Evolutionary conservation across 1,140 invertebrate species (phyloP), one percentile per base, ranked within the genome.

Genomic region (Lethrus apterus): DNA sequence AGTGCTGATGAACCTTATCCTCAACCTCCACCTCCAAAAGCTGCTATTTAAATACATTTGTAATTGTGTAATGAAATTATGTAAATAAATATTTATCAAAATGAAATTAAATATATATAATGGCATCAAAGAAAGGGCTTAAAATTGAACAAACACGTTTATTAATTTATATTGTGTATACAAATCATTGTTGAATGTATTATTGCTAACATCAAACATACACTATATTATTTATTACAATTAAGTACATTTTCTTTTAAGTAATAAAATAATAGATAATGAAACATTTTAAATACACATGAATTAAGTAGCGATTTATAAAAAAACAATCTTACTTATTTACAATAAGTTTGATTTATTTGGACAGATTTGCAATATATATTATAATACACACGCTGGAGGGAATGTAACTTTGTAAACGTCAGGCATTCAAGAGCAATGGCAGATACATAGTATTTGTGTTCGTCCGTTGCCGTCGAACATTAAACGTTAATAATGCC

Each of bases 1-100:
- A 73, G 80, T 59, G 40, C 86, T n/a, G 81, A 80, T 44, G 88
- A 93, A 60, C 58, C 59, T 52, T 88, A 84, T 66, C 68, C 76
- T 18, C 68, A 70, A 33, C 78, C 85, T 5, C 77, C 78, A 10
- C 85, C 86, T 13, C 60, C 62, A 33, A 59, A 54, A 51, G 50
- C 47, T 43, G 35, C 55, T 29, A 15, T 45, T 35, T 63, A 55
- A 57, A 59, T n/a, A n/a, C n/a, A n/a, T n/a, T n/a, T n/a, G n/a
- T n/a, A n/a, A n/a, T n/a, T n/a, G n/a, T n/a, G n/a, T n/a, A n/a
- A n/a, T n/a, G n/a, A n/a, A n/a, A n/a, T n/a, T n/a, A n/a, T n/a
- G n/a, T n/a, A n/a, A n/a, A n/a, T n/a, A n/a, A n/a, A n/a, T n/a
- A n/a, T n/a, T n/a, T n/a, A n/a, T n/a, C n/a, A n/a, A n/a, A n/a